A percentile compares a stretch with the other conserved stretches of the same genome.
phyloP scores from a whole-genome alignment of 2,113 vertebrate species.

The Charadrius vociferus region DNA sequence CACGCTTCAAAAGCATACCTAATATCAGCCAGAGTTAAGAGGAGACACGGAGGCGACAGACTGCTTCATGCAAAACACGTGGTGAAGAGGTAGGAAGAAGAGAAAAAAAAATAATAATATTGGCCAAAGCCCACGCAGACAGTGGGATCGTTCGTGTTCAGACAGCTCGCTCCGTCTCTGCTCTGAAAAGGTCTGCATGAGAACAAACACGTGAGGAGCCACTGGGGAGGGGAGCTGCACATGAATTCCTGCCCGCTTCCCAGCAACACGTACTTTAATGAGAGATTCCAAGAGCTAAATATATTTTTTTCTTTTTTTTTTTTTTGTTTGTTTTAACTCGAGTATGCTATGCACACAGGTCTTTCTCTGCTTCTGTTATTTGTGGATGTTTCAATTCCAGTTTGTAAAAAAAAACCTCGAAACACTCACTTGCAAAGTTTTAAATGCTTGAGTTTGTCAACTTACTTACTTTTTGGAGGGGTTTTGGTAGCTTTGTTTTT shows the following conservation, averaged over 20 bases:
- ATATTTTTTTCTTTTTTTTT: neutral
- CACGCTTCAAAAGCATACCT: neutral
- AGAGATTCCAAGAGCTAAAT: neutral
- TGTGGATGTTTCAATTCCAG: neutral
- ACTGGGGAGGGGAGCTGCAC: neutral
- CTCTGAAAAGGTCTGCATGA: neutral
- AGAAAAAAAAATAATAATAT: neutral
- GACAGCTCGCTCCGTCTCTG: neutral
- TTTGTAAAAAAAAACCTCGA: neutral
- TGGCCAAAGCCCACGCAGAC: constrained; percentile 24
- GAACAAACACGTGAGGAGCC: neutral
- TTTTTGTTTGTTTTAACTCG: accelerated
- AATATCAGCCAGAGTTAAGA: neutral
- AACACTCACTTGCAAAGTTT: neutral
- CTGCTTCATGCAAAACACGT: neutral
- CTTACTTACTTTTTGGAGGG: neutral
- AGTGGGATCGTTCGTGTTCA: constrained; percentile 5
- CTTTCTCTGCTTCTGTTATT: neutral
- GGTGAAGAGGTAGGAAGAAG: neutral
- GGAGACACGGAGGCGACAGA: constrained; percentile 21
- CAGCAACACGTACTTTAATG: neutral
- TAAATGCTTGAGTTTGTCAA: neutral
- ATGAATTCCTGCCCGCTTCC: neutral
- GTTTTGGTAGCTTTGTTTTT: neutral
- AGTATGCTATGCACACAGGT: accelerated